Conservation (phyloP, 2,888 invertebrate species). For the Synergus japonicus region DNA sequence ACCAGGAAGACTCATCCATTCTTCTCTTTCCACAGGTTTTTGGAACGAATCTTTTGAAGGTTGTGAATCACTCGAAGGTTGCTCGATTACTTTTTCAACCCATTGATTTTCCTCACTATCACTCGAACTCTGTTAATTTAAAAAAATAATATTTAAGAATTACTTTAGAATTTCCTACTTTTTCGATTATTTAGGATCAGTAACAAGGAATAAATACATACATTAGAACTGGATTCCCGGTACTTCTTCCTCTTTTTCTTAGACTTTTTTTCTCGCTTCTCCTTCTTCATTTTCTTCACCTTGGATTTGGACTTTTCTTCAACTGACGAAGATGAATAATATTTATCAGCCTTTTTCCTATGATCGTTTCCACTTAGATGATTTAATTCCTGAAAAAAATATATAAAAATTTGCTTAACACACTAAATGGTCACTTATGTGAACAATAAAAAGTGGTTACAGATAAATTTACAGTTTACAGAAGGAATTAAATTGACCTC, state of each 20-base stretch:
- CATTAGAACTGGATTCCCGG: conserved; percentile 36
- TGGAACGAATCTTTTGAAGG: conserved; percentile 52
- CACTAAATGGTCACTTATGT: not conserved
- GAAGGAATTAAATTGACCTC: too few species aligned
- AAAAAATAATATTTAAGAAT: not conserved
- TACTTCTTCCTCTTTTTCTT: conserved; percentile 45
- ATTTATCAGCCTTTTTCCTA: not conserved
- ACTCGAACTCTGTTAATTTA: conserved; percentile 40
- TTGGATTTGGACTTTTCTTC: conserved; percentile 29
- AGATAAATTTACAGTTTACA: not conserved
- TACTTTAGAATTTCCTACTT: not conserved
- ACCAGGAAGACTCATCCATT: conserved; percentile 88
- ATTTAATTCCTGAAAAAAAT: not conserved
- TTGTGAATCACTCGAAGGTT: conserved; percentile 40
- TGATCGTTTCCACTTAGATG: not conserved
- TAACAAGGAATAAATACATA: not conserved
- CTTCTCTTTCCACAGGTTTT: conserved; percentile 79
- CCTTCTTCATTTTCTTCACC: conserved; percentile 44
- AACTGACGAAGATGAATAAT: not conserved
- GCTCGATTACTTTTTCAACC: conserved; percentile 49
- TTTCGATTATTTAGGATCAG: not conserved
- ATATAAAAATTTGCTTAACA: too few species aligned
- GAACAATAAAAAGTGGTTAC: too few species aligned
- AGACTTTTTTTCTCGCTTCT: conserved; percentile 45
- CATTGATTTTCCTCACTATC: conserved; percentile 46